Conservation (phyloP, 2,113 vertebrate species). For the Zosterops pallidus region DNA sequence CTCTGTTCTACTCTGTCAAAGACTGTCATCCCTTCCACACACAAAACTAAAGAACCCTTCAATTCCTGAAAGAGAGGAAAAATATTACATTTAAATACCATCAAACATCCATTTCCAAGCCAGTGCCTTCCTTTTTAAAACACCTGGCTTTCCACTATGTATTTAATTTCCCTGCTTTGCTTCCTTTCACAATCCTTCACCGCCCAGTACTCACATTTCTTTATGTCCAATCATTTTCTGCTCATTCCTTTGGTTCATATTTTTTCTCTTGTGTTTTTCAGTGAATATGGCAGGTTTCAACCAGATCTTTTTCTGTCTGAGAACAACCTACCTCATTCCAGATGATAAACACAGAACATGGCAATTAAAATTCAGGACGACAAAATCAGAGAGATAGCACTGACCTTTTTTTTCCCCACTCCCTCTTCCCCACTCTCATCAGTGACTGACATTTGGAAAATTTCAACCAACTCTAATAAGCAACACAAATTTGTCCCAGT, state of each 20-base stretch:
- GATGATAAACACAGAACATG: background rate
- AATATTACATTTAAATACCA: background rate
- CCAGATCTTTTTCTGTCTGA: background rate
- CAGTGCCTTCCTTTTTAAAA: background rate
- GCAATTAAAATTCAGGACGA: constrained; percentile 14
- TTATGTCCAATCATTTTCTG: background rate
- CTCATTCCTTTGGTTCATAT: background rate
- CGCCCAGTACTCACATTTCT: background rate
- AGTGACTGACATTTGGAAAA: background rate
- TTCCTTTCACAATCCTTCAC: background rate
- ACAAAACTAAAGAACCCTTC: background rate
- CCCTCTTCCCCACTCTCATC: background rate
- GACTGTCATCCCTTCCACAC: background rate
- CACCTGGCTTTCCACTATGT: background rate
- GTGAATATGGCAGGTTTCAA: background rate
- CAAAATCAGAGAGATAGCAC: background rate
- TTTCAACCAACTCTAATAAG: background rate
- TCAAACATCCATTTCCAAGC: background rate
- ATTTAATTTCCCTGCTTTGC: constrained; percentile 20
- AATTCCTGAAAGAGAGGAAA: background rate
- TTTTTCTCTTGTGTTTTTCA: background rate
- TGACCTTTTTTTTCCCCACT: background rate
- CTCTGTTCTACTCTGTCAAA: background rate
- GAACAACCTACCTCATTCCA: background rate
- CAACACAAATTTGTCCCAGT: background rate